Base-by-base conservation (phyloP, 2,888 invertebrate genomes). In the Dyspetes luteomarginatus region DNA sequence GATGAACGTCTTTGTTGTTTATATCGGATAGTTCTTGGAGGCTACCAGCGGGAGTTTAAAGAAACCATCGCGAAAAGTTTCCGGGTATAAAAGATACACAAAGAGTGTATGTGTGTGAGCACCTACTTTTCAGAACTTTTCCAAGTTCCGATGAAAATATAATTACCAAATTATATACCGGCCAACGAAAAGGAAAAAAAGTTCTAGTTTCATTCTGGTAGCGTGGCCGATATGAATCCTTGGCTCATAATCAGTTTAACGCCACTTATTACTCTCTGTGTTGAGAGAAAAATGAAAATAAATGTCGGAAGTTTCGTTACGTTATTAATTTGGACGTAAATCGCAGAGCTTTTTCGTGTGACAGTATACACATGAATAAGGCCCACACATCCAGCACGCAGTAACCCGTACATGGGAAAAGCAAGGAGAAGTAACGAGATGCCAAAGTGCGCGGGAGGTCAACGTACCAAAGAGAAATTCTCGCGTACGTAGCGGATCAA, bases 61-160 rank as follows among this genome's bases (percentile, higher is more conserved):
- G 24, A 48, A 52, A 36, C n/a, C 9, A 41, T 72, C 41, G 17
- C 26, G 22, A 72, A 72, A 72, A 58, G 17, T 72, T 43, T 5
- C 15, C 30, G 48, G 43, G 26, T 28, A 55, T 24, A 58, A 71
- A 22, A 58, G 58, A 36, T 48, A 4, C 22, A 36, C 17, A 24
- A n/a, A n/a, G n/a, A n/a, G n/a, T n/a, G 5, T 19, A 28, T 26
- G 48, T 36, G 60, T 30, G 17, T 9, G 17, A 28, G 19, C 15
- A 4, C 48, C 17, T 19, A 3, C 17, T 48, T 17, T 19, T 19
- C 17, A 48, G 15, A 17, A 17, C 17, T 19, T 17, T 36, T 12
- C 36, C 9, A 36, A 36, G 36, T 36, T 12, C 48, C 5, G 19
- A 15, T 7, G 19, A 48, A 48, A 17, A 48, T 36, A 36, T 12